Conservation (phyloP, 2,797 vertebrate genomes). For the Xiphophorus birchmanni region DNA sequence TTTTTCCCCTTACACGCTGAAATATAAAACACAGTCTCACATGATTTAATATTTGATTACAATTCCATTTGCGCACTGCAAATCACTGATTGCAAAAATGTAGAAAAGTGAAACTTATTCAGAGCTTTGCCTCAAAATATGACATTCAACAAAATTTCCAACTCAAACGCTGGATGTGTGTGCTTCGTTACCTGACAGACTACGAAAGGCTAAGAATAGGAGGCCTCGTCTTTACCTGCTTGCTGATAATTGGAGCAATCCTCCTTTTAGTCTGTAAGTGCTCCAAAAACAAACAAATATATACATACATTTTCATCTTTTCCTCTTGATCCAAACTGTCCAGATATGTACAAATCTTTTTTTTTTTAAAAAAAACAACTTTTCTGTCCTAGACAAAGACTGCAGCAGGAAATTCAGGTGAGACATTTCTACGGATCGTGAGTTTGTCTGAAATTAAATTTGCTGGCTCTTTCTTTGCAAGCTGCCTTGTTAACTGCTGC, state of each 20-base stretch:
- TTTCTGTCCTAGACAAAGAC: constrained; percentile 65
- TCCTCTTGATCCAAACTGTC: neutral
- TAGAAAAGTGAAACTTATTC: neutral
- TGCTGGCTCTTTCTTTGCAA: neutral
- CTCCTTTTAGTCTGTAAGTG: constrained; percentile 76
- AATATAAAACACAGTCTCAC: neutral
- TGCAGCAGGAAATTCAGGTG: constrained; percentile 70
- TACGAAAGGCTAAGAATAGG: constrained; percentile 81
- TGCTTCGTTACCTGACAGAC: constrained; percentile 63
- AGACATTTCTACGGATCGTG: constrained; percentile 12
- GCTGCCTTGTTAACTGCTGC: constrained; percentile 19
- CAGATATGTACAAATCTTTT: neutral
- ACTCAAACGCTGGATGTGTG: neutral
- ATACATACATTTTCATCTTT: neutral
- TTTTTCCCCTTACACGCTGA: neutral
- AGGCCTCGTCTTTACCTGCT: constrained; percentile 70
- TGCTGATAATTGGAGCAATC: constrained; percentile 72
- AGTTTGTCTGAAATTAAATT: neutral
- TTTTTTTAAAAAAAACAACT: constrained; percentile 3
- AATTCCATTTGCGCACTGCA: neutral
- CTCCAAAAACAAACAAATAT: neutral
- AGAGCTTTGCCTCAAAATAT: neutral
- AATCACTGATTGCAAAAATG: neutral
- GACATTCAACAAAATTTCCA: neutral
- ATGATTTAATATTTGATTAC: neutral